Percentiles rank a stretch among this genome's conserved stretches.
Evolutionary conservation across 2,113 vertebrate genomes (phyloP).

Genomic region (Ploceus nigricollis): DNA sequence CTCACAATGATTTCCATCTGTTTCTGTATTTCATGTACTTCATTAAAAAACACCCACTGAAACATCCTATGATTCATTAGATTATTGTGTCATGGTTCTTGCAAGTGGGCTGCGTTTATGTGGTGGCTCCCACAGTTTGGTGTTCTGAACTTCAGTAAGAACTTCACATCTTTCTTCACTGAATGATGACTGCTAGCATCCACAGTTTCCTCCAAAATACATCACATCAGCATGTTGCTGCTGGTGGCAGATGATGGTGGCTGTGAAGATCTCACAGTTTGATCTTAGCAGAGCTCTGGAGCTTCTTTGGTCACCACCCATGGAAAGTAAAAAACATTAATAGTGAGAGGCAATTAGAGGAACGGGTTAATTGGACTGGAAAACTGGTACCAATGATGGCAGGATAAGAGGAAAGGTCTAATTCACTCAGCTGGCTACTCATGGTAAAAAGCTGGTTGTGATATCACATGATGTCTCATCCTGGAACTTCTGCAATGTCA

Average conservation of each 20-base stretch:
- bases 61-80: conserved; percentile 32
- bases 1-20: conserved; percentile 26
- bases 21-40: conserved; percentile 16
- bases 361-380: not conserved
- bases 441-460: not conserved
- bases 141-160: not conserved
- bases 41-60: conserved; percentile 25
- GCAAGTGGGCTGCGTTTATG: not conserved
- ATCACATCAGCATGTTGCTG: not conserved
- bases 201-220: not conserved
- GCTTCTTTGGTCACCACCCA: not conserved
- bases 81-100: not conserved
- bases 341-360: not conserved
- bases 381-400: not conserved
- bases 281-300: not conserved
- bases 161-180: not conserved
- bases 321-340: not conserved
- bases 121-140: not conserved
- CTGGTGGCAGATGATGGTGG: not conserved
- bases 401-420: not conserved
- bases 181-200: not conserved
- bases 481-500: not conserved
- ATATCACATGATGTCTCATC: not conserved
- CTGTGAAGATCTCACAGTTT: not conserved
- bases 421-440: not conserved